Evolutionary conservation across 2,113 vertebrate species (phyloP).

Genomic region (Otolemur garnettii): DNA sequence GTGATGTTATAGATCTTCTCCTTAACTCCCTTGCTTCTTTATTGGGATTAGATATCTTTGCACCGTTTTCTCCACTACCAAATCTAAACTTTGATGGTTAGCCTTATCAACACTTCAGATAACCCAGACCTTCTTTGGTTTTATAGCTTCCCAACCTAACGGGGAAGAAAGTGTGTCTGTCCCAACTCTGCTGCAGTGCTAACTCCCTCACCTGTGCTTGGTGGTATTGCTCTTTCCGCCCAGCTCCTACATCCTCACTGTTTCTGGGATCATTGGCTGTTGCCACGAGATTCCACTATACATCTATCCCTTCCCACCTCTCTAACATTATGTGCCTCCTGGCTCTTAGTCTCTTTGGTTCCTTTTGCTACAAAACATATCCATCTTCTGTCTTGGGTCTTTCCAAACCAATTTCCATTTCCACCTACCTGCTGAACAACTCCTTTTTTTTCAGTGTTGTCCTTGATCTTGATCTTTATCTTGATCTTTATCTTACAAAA

Average conservation of each 20-base stretch:
- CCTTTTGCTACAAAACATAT: neutral
- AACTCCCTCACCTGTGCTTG: neutral
- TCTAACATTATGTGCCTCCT: neutral
- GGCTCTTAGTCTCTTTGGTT: neutral
- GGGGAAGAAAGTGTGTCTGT: neutral
- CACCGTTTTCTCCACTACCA: neutral
- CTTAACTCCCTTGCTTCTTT: neutral
- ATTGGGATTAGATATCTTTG: neutral
- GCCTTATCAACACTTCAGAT: neutral
- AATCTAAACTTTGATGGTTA: neutral
- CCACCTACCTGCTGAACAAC: neutral
- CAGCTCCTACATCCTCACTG: neutral
- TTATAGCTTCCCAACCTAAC: neutral
- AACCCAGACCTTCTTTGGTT: neutral
- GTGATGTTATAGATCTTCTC: neutral
- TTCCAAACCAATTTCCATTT: neutral
- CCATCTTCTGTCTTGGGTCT: neutral
- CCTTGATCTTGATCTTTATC: neutral
- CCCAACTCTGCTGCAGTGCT: neutral
- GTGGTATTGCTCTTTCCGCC: no score
- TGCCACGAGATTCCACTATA: neutral
- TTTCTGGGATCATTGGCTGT: neutral
- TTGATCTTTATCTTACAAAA: neutral
- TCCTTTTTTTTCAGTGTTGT: neutral
- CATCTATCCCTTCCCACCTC: fast-evolving